Evolutionary conservation across 2,888 invertebrate species (phyloP).

Genomic region (Rhagophthalmus giganteus): DNA sequence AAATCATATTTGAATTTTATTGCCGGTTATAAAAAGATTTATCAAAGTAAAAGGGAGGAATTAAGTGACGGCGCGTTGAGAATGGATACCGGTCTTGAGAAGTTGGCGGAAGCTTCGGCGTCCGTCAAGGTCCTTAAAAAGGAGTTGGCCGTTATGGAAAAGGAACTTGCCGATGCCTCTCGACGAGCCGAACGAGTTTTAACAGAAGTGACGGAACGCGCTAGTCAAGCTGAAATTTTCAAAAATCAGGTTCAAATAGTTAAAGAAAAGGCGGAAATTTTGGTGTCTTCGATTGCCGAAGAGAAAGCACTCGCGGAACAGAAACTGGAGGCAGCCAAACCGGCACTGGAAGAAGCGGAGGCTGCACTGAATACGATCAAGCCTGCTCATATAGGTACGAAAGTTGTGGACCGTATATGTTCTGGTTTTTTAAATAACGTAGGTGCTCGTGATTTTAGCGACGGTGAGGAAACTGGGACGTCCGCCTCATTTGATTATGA

Average conservation of each 20-base stretch:
- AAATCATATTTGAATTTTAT: constrained; percentile 96
- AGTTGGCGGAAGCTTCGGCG: constrained; percentile 91
- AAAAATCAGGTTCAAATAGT: constrained; percentile 95
- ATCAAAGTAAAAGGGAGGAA: constrained; percentile 85
- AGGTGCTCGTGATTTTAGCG: too few relatives aligned
- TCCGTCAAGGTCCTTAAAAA: constrained; percentile 90
- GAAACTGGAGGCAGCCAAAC: constrained; percentile 93
- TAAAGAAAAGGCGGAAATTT: constrained; percentile 90
- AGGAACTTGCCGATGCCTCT: constrained; percentile 89
- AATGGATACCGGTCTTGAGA: constrained; percentile 95
- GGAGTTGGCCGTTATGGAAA: constrained; percentile 92
- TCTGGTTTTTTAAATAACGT: too few relatives aligned
- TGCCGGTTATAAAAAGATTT: constrained; percentile 92
- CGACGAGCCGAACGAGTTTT: constrained; percentile 88
- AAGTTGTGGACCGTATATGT: constrained; percentile 11
- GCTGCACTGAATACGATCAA: constrained; percentile 94
- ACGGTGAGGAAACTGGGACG: constrained; percentile 92
- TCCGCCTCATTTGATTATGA: constrained; percentile 95
- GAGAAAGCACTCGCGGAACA: constrained; percentile 91
- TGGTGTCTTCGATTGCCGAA: constrained; percentile 82
- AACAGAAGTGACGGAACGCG: constrained; percentile 85
- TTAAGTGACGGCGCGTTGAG: constrained; percentile 86
- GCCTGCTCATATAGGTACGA: constrained; percentile 88
- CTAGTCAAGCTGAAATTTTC: constrained; percentile 92
- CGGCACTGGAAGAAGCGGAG: constrained; percentile 94